Base-by-base conservation (phyloP, 2,888 invertebrate genomes). In the Diabrotica balteata region DNA sequence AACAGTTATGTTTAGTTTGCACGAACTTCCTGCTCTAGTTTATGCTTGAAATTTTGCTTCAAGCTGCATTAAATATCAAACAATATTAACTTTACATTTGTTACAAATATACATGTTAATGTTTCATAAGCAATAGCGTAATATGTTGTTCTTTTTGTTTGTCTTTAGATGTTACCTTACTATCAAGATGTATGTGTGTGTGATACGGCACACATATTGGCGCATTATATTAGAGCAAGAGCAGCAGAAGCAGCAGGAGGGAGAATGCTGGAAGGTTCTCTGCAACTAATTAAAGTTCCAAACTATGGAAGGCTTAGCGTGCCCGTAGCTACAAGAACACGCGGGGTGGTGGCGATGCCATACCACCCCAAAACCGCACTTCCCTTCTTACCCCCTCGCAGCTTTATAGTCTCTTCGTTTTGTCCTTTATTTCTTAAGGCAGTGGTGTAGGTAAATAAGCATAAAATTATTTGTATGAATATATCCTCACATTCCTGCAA, bases 221-320 rank as follows among this genome's bases (percentile, higher is more conserved):
- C 65, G 77, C 79, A 75, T 74, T 78, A 79, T 80, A 80, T 80
- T 80, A 82, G 81, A 82, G 82, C 81, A 79, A 57, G 44, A 44
- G 10, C 17, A 57, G 22, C 55, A 57, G 55, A 11, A 57, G 55
- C 47, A 60, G 61, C 52, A 52, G 51, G 80, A 80, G 78, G 80
- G 80, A 81, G 81, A 82, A 81, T 72, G 71, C 71, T 66, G 67
- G 67, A 72, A 69, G 81, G 80, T 81, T 80, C 80, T 79, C 81
- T 81, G 80, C 80, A 84, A 84, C 84, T 84, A 84, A 84, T 84
- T 84, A 84, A 84, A 84, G 82, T 84, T 84, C 83, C 82, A 82
- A 83, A 84, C 83, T 83, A 72, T 68, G 82, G 80, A 80, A 78
- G 82, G 83, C 83, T 83, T 83, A 83, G 83, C 80, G 63, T 77